These are phyloP conservation scores for Myotis brandtii DNA, from an alignment of 2,113 vertebrate species.

Conservation along the genomic window DNA sequence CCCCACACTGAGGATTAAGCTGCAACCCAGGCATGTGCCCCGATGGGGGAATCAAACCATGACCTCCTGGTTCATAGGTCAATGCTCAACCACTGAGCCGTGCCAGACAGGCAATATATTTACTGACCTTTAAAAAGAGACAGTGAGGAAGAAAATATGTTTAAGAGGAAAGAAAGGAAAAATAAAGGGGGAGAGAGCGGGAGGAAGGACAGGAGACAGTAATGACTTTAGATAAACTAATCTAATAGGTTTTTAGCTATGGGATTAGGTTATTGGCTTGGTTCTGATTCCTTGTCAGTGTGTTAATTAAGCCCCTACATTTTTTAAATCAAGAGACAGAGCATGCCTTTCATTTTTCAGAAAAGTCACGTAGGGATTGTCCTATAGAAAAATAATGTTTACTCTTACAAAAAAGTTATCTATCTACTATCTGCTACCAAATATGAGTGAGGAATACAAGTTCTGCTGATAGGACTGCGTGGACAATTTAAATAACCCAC, in stretches of 20 bases:
- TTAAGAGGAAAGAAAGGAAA: background rate
- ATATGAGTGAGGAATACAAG: background rate
- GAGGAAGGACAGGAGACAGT: background rate
- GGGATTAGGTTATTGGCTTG: background rate
- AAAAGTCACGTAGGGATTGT: background rate
- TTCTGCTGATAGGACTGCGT: background rate
- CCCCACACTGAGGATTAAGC: too few relatives aligned
- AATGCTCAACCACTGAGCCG: too few relatives aligned
- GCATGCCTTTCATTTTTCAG: background rate
- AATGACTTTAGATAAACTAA: background rate
- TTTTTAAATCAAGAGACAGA: background rate
- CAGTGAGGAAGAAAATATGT: background rate
- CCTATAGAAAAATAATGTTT: background rate
- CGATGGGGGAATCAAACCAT: too few relatives aligned
- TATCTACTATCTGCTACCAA: background rate
- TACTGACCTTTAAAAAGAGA: background rate
- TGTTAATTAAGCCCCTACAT: background rate
- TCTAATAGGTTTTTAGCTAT: background rate
- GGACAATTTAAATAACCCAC: background rate
- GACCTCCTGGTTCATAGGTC: too few relatives aligned
- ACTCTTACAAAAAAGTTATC: background rate
- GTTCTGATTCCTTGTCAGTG: background rate
- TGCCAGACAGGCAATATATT: too few relatives aligned
- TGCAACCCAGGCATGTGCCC: too few relatives aligned
- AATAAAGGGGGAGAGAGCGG: background rate